These are phyloP conservation scores for Alviniconcha strummeri DNA, from an alignment of 2,888 invertebrate species.

Conservation along the genomic window DNA sequence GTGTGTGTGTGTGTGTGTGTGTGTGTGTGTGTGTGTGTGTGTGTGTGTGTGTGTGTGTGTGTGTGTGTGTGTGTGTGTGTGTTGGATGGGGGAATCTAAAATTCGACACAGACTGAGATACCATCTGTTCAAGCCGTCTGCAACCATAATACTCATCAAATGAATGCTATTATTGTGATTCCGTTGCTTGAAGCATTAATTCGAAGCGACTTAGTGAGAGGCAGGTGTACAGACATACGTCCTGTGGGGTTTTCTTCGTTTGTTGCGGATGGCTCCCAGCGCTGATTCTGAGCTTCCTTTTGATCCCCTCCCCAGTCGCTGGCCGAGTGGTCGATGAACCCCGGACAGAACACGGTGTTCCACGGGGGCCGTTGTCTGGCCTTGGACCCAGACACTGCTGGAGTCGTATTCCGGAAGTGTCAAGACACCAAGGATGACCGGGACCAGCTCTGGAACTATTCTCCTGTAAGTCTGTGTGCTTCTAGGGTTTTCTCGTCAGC, in stretches of 20 bases:
- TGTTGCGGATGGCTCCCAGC: too few relatives aligned
- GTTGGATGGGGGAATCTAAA: neutral
- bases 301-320: too few relatives aligned
- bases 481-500: too few relatives aligned
- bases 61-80: constrained; percentile 11
- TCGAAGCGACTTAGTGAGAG: too few relatives aligned
- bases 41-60: constrained; percentile 11
- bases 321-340: neutral
- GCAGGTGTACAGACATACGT: too few relatives aligned
- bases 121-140: too few relatives aligned
- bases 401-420: neutral
- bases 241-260: too few relatives aligned
- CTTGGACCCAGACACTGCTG: neutral
- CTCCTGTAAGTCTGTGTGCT: neutral
- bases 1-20: neutral
- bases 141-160: too few relatives aligned
- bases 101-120: too few relatives aligned
- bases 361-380: neutral
- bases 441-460: constrained; percentile 10
- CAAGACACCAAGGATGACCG: neutral
- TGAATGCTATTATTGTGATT: too few relatives aligned
- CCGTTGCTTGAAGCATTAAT: too few relatives aligned
- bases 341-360: neutral
- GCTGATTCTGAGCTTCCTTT: too few relatives aligned
- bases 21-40: constrained; percentile 8